Conservation (phyloP, 2,888 invertebrate species). For the Lasioglossum villosulum region DNA sequence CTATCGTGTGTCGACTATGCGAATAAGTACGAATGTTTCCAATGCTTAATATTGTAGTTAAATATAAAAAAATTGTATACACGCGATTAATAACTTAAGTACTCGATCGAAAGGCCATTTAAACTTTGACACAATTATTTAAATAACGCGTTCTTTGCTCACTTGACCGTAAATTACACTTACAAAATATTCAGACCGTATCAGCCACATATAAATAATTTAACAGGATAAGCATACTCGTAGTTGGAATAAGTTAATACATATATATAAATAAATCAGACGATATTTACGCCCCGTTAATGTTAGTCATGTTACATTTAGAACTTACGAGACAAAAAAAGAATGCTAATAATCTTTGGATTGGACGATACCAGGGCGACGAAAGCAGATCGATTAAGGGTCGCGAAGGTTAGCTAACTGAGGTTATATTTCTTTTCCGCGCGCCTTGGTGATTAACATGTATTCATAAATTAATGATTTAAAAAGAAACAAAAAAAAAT, state of each 20-base stretch:
- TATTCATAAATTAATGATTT: constrained; percentile 48
- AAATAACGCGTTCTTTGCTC: constrained; percentile 38
- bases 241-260: constrained; percentile 63
- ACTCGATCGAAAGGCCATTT: constrained; percentile 62
- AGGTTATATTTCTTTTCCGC: constrained; percentile 39
- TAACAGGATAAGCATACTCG: constrained; percentile 59
- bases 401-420: constrained; percentile 26
- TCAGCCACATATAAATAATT: constrained; percentile 68
- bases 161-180: constrained; percentile 45
- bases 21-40: constrained; percentile 26
- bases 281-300: constrained; percentile 45
- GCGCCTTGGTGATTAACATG: constrained; percentile 50
- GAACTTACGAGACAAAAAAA: constrained; percentile 44
- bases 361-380: constrained; percentile 62
- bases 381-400: constrained; percentile 32
- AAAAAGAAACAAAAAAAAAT: not conserved
- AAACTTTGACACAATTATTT: constrained; percentile 8
- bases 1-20: constrained; percentile 30
- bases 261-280: constrained; percentile 67
- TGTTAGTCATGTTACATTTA: constrained; percentile 68
- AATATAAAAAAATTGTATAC: constrained; percentile 59
- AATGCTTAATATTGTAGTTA: not conserved
- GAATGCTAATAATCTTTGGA: constrained; percentile 71
- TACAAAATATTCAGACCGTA: constrained; percentile 46
- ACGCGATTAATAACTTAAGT: constrained; percentile 83